phyloP scores from a whole-genome alignment of 2,113 vertebrate genomes.

The Pterocles burchelli region DNA sequence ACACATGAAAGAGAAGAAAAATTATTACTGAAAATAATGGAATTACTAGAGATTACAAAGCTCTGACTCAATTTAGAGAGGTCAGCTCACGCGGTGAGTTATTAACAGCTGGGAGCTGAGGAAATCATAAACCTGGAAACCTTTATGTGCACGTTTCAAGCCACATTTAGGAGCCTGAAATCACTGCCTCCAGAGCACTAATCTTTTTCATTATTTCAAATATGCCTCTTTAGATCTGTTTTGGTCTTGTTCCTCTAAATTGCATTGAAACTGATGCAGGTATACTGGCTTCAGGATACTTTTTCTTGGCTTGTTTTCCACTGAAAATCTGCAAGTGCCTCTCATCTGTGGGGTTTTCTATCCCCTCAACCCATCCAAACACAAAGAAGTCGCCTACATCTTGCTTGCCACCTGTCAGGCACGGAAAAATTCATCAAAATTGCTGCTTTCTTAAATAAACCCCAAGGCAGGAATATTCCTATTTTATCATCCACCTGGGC shows the following conservation, averaged over 20 bases:
- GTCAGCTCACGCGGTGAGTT: not conserved
- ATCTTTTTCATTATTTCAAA: not conserved
- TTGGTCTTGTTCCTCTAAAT: not conserved
- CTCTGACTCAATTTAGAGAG: not conserved
- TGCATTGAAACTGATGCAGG: not conserved
- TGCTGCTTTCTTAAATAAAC: not conserved
- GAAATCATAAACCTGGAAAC: not conserved
- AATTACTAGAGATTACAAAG: not conserved
- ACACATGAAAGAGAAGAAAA: slow-evolving; percentile 62
- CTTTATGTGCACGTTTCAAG: not conserved
- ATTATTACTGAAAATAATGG: slow-evolving; percentile 3
- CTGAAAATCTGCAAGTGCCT: not conserved
- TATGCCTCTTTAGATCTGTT: not conserved
- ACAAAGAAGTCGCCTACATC: not conserved
- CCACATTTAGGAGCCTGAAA: not conserved
- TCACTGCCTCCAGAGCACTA: not conserved
- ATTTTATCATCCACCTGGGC: not conserved
- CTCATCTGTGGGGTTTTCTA: not conserved
- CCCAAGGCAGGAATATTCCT: not conserved
- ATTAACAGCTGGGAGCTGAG: not conserved
- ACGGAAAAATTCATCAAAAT: not conserved
- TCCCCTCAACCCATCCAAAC: not conserved
- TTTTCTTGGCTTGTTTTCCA: not conserved
- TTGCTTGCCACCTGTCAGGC: not conserved
- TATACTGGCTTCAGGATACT: not conserved